phyloP scores from a whole-genome alignment of 2,797 vertebrate genomes.

The Xenopus petersii region DNA sequence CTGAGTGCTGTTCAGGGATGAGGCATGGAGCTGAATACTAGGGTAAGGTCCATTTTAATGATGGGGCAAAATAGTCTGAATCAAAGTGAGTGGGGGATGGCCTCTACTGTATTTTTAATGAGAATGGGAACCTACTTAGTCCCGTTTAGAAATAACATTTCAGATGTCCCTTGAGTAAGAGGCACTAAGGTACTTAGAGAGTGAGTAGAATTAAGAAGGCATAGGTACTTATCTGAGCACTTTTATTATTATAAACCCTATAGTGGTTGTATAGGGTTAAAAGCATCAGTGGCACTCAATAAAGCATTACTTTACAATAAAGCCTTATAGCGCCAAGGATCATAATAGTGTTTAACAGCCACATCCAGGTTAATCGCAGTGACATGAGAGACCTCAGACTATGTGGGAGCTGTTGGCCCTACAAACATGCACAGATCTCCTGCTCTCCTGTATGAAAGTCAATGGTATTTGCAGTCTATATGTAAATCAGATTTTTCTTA shows the following conservation, averaged over 20 bases:
- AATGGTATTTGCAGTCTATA: no score
- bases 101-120: slow-evolving; percentile 20
- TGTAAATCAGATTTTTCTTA: no score
- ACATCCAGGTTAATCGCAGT: no score
- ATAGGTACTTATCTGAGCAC: slow-evolving; percentile 18
- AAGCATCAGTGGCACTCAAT: background rate
- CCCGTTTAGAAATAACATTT: background rate
- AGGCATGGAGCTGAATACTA: background rate
- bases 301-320: no score
- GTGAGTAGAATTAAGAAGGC: slow-evolving; percentile 8
- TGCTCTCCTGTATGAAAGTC: no score
- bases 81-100: no score
- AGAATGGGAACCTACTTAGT: slow-evolving; percentile 20
- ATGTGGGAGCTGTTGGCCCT: no score
- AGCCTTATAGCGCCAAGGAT: no score
- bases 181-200: slow-evolving; percentile 6
- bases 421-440: no score
- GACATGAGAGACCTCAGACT: no score
- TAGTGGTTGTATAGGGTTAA: slow-evolving; percentile 1
- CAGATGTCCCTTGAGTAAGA: slow-evolving; percentile 17
- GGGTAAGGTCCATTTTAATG: slow-evolving; percentile 8
- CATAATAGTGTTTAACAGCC: no score
- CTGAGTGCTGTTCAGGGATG: slow-evolving; percentile 16
- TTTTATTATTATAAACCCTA: slow-evolving; percentile 6
- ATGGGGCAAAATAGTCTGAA: no score